phyloP scores from a whole-genome alignment of 2,113 vertebrate species.

The Lota lota region DNA sequence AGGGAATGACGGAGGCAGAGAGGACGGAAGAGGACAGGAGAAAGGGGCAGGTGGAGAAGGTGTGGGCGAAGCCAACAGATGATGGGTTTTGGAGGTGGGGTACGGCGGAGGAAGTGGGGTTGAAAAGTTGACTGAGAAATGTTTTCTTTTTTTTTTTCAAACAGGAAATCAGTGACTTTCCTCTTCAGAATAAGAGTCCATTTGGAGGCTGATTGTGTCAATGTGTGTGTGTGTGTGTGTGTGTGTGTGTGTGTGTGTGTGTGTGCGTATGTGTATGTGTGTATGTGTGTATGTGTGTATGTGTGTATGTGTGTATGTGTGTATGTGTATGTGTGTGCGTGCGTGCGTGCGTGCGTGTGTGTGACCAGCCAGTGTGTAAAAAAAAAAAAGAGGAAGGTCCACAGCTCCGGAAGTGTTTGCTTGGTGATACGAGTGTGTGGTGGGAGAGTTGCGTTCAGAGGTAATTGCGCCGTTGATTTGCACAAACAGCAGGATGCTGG shows the following conservation, averaged over 20 bases:
- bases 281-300: no score
- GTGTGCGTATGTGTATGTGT: no score
- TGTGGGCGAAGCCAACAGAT: not conserved
- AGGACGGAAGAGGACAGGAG: not conserved
- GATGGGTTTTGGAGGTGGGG: not conserved
- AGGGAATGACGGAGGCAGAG: not conserved
- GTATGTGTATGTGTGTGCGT: constrained; percentile 4
- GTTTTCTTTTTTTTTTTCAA: not conserved
- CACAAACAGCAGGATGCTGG: constrained; percentile 33
- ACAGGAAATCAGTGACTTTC: not conserved
- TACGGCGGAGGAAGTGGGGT: not conserved
- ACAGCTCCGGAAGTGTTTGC: constrained; percentile 10
- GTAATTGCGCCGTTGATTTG: constrained; percentile 36
- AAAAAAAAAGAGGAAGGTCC: not conserved
- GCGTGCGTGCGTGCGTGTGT: constrained; percentile 11
- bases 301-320: no score
- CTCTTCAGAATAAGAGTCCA: not conserved
- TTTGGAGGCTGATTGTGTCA: not conserved
- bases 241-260: no score
- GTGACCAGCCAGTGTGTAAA: constrained; percentile 2
- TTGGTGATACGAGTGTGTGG: constrained; percentile 28
- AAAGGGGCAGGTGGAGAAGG: not conserved
- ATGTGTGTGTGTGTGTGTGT: no score
- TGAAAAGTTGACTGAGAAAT: constrained; percentile 9
- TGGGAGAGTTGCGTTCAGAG: constrained; percentile 18